Evolutionary conservation across 2,888 invertebrate genomes (phyloP).

Genomic region (Xestobium rufovillosum): DNA sequence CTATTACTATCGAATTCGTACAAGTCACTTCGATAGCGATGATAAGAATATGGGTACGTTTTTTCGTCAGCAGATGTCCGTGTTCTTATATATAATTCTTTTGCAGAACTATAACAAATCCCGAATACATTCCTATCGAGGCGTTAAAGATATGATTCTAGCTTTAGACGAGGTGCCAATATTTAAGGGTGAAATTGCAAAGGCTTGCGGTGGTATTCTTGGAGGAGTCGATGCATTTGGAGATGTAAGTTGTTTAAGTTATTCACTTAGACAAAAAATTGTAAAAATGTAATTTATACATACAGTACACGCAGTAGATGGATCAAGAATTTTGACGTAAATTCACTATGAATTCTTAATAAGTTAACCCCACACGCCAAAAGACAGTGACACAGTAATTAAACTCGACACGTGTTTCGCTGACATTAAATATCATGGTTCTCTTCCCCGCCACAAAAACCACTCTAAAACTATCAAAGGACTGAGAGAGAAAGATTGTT

Average conservation of each 20-base stretch:
- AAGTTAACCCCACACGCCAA: too few species aligned
- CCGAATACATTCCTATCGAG: slow-evolving; percentile 72
- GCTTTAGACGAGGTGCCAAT: slow-evolving; percentile 59
- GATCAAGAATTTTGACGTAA: too few species aligned
- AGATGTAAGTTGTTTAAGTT: slow-evolving; percentile 49
- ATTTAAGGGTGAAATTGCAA: slow-evolving; percentile 75
- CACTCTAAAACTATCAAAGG: too few species aligned
- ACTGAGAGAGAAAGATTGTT: too few species aligned
- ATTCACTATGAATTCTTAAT: too few species aligned
- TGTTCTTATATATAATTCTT: slow-evolving; percentile 12
- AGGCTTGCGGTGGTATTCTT: slow-evolving; percentile 66
- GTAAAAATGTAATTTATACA: too few species aligned
- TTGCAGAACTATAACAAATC: slow-evolving; percentile 83
- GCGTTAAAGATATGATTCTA: slow-evolving; percentile 64
- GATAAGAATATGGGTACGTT: slow-evolving; percentile 38
- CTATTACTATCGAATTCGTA: slow-evolving; percentile 53
- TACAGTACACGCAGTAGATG: too few species aligned
- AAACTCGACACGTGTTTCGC: too few species aligned
- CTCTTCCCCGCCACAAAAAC: too few species aligned
- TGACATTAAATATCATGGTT: too few species aligned
- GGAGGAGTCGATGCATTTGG: slow-evolving; percentile 64
- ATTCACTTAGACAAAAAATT: too few species aligned
- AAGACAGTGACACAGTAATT: too few species aligned
- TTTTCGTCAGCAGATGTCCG: background rate
- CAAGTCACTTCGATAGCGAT: slow-evolving; percentile 34